Percentiles rank a stretch among this genome's conserved stretches.
Conservation (phyloP, 2,797 vertebrate species). For the Enteromius anoplus region DNA sequence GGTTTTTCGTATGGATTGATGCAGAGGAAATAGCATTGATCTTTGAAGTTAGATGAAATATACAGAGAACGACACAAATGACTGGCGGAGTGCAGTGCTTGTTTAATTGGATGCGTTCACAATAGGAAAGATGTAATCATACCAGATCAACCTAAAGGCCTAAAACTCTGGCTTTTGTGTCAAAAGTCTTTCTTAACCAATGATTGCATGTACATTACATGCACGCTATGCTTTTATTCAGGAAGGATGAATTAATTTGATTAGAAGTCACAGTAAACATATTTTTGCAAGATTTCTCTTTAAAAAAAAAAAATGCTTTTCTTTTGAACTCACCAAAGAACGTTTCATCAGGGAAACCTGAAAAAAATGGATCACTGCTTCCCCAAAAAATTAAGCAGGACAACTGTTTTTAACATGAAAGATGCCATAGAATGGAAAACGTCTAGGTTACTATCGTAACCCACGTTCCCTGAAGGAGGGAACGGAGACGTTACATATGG, state of each 20-base stretch:
- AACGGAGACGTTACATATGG: too few species aligned
- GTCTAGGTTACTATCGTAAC: too few species aligned
- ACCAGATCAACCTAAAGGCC: neutral
- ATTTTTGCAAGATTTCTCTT: neutral
- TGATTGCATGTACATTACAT: neutral
- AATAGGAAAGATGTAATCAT: neutral
- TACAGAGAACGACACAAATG: neutral
- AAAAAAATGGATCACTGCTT: neutral
- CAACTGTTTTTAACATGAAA: neutral
- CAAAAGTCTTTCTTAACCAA: neutral
- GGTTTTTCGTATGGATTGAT: constrained; percentile 11
- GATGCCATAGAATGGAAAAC: too few species aligned
- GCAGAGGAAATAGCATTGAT: neutral
- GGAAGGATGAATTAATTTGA: neutral
- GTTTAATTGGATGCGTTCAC: constrained; percentile 14
- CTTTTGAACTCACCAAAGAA: neutral
- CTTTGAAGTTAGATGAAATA: constrained; percentile 16
- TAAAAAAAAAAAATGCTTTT: neutral
- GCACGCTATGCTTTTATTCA: neutral
- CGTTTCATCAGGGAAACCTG: neutral
- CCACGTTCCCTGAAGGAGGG: too few species aligned
- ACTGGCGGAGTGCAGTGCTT: neutral
- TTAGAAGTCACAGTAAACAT: neutral
- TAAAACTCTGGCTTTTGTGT: neutral
- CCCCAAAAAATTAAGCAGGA: neutral